Conservation (phyloP, 2,888 invertebrate species). For the Lepas anatifera region DNA sequence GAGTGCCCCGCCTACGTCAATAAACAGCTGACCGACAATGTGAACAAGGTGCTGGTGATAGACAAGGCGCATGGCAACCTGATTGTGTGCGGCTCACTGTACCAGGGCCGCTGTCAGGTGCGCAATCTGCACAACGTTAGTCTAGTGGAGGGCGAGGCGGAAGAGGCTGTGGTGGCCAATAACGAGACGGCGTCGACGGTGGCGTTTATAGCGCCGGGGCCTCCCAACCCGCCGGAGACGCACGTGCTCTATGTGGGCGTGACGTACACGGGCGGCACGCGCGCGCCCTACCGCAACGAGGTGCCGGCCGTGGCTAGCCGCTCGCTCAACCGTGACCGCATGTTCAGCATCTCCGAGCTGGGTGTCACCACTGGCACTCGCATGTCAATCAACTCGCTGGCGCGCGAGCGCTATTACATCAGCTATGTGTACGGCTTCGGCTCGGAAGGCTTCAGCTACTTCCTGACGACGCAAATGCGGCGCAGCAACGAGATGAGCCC, state of each 20-base stretch:
- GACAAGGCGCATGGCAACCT: slow-evolving; percentile 79
- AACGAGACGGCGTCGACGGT: slow-evolving; percentile 90
- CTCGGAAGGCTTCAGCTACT: slow-evolving; percentile 91
- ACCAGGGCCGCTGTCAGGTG: slow-evolving; percentile 82
- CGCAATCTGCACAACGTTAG: slow-evolving; percentile 79
- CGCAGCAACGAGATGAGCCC: slow-evolving; percentile 58
- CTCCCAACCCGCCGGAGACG: slow-evolving; percentile 59
- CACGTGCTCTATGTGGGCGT: slow-evolving; percentile 88
- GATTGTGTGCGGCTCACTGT: slow-evolving; percentile 82
- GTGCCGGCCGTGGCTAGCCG: slow-evolving; percentile 88
- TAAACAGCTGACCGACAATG: slow-evolving; percentile 71
- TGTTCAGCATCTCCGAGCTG: slow-evolving; percentile 81
- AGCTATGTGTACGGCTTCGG: slow-evolving; percentile 94
- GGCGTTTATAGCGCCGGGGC: slow-evolving; percentile 91
- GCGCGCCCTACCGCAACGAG: slow-evolving; percentile 82
- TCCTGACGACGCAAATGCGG: slow-evolving; percentile 84
- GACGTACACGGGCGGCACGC: slow-evolving; percentile 55
- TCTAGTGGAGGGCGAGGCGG: slow-evolving; percentile 60
- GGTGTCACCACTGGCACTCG: slow-evolving; percentile 83
- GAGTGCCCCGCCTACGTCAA: slow-evolving; percentile 54
- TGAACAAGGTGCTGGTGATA: slow-evolving; percentile 87
- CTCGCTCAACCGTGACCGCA: slow-evolving; percentile 69
- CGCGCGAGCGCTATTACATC: slow-evolving; percentile 81
- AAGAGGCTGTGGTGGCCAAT: slow-evolving; percentile 88
- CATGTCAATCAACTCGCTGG: slow-evolving; percentile 81